A percentile compares a stretch with the other conserved stretches of the same genome.
Evolutionary conservation across 2,888 invertebrate species (phyloP).

Genomic region (Spialia ferax): DNA sequence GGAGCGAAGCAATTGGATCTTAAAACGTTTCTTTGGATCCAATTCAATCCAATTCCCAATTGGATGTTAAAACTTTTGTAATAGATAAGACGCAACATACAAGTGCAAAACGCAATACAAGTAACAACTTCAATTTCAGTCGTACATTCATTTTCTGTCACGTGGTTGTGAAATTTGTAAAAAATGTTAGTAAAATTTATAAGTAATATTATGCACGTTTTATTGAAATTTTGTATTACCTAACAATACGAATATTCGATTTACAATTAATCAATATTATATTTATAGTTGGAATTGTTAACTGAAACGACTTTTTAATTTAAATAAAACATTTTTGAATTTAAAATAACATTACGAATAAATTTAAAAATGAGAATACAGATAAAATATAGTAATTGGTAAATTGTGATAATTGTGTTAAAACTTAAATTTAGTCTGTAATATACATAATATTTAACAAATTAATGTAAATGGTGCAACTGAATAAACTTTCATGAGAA

Average conservation of each 20-base stretch:
- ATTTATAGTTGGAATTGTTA: conserved; percentile 25
- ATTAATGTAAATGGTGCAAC: conserved; percentile 11
- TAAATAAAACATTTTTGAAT: conserved; percentile 18
- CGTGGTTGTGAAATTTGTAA: conserved; percentile 71
- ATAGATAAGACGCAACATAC: too few species aligned
- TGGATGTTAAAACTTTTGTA: too few species aligned
- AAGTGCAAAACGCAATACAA: too few species aligned
- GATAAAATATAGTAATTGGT: conserved; percentile 55
- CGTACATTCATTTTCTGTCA: conserved; percentile 53
- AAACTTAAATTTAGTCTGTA: conserved; percentile 50
- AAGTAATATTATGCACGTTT: conserved; percentile 41
- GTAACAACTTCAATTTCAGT: background rate
- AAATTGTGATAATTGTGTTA: conserved; percentile 62
- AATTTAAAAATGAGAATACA: conserved; percentile 22
- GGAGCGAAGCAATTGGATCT: too few species aligned
- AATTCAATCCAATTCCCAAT: too few species aligned
- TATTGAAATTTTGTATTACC: conserved; percentile 31
- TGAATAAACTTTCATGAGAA: background rate
- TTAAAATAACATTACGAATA: conserved; percentile 24
- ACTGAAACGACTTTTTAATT: conserved; percentile 14
- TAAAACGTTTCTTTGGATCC: too few species aligned
- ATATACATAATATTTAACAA: conserved; percentile 6
- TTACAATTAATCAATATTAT: conserved; percentile 31
- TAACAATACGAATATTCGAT: conserved; percentile 28
- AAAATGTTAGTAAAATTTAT: conserved; percentile 31